Evolutionary conservation across 2,797 vertebrate genomes (phyloP).

Genomic region (Threskiornis aethiopicus): DNA sequence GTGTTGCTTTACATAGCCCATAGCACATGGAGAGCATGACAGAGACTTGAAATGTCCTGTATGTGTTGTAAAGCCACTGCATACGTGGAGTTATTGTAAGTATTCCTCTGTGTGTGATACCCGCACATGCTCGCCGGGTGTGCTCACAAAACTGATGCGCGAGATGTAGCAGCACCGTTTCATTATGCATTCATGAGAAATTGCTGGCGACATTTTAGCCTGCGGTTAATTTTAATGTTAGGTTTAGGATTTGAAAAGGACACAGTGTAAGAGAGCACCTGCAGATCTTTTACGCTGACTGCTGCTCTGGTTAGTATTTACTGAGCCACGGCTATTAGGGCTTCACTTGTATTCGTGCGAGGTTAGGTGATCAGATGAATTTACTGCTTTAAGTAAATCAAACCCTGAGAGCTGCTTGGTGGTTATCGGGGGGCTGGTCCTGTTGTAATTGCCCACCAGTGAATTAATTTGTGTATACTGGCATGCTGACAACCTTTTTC

Average conservation of each 20-base stretch:
- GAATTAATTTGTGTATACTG: slow-evolving; percentile 24
- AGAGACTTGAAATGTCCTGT: neutral
- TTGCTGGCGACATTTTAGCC: neutral
- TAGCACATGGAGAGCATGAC: neutral
- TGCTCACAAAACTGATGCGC: neutral
- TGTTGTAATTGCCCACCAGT: slow-evolving; percentile 33
- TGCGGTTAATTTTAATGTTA: neutral
- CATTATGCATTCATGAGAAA: slow-evolving; percentile 10
- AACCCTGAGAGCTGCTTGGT: neutral
- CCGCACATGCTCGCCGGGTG: rapidly evolving
- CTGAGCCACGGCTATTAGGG: neutral
- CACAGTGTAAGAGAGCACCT: neutral
- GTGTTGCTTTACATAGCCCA: neutral
- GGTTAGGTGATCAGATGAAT: neutral
- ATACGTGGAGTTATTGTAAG: neutral
- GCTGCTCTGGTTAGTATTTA: neutral
- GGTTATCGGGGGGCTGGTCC: neutral
- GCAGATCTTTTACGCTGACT: neutral
- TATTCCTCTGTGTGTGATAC: neutral
- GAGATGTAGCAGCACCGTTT: neutral
- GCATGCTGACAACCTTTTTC: neutral
- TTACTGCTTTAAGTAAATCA: slow-evolving; percentile 30
- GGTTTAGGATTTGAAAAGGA: slow-evolving; percentile 24
- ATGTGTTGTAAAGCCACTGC: neutral
- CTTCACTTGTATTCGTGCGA: neutral